Percentiles rank a stretch among this genome's conserved stretches.
phyloP scores from a whole-genome alignment of 2,888 invertebrate species.

The Polyommatus icarus region DNA sequence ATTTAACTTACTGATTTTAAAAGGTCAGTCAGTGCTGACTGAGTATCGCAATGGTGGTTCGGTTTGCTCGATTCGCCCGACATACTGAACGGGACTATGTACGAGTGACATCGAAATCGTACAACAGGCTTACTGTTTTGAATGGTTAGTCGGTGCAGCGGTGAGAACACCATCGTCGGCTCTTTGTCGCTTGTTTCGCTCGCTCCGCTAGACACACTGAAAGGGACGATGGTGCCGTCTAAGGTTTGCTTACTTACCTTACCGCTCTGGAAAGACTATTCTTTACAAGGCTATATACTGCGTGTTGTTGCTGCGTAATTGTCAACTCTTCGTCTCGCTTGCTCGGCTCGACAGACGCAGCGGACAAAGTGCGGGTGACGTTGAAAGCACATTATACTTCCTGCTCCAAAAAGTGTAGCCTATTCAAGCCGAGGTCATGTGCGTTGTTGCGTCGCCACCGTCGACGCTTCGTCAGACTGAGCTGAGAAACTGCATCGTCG shows the following conservation, averaged over 20 bases:
- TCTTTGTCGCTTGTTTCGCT: constrained; percentile 88
- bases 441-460: constrained; percentile 53
- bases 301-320: too few relatives aligned
- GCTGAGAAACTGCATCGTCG: too few relatives aligned
- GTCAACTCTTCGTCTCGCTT: constrained; percentile 77
- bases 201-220: constrained; percentile 79
- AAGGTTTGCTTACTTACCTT: constrained; percentile 26
- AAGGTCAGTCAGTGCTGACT: too few relatives aligned
- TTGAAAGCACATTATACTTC: constrained; percentile 48
- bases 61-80: too few relatives aligned
- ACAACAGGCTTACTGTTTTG: constrained; percentile 62
- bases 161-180: constrained; percentile 61
- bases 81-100: too few relatives aligned
- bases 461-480: too few relatives aligned
- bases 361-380: too few relatives aligned
- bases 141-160: constrained; percentile 54
- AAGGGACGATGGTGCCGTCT: constrained; percentile 51
- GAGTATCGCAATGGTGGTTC: too few relatives aligned
- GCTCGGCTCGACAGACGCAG: constrained; percentile 77
- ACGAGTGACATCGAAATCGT: not conserved
- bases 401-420: constrained; percentile 62
- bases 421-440: constrained; percentile 55
- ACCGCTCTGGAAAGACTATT: not conserved
- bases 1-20: too few relatives aligned
- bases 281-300: too few relatives aligned